These are phyloP conservation scores for Callaeas wilsoni DNA, from an alignment of 2,113 vertebrate genomes.

Conservation along the genomic window DNA sequence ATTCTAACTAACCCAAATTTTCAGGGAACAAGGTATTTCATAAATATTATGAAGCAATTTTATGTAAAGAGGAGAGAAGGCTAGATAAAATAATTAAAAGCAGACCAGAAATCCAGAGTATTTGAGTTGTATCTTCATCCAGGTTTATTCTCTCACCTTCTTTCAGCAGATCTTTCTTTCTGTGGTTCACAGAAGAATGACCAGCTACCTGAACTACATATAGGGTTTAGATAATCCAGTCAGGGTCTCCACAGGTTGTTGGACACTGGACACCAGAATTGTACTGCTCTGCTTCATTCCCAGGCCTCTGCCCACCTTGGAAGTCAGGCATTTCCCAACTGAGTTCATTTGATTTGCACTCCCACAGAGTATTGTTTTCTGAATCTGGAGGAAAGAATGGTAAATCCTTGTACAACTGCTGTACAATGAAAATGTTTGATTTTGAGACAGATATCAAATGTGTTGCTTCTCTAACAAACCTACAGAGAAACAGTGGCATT, in stretches of 20 bases:
- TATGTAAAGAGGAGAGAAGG: neutral
- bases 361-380: neutral
- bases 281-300: neutral
- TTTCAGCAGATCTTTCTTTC: neutral
- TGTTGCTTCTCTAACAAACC: neutral
- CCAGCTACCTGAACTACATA: neutral
- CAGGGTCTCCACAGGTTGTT: neutral
- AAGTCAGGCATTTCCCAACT: neutral
- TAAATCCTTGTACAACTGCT: neutral
- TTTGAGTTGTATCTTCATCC: neutral
- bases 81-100: neutral
- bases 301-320: neutral
- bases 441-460: neutral
- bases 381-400: neutral
- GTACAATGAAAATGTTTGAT: neutral
- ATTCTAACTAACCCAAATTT: neutral
- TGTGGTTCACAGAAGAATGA: neutral
- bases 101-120: neutral
- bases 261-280: accelerated
- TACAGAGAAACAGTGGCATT: neutral
- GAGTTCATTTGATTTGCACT: neutral
- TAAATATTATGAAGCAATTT: neutral
- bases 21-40: neutral
- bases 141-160: neutral
- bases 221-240: neutral